Conservation (phyloP, 2,113 vertebrate genomes). For the Theropithecus gelada region DNA sequence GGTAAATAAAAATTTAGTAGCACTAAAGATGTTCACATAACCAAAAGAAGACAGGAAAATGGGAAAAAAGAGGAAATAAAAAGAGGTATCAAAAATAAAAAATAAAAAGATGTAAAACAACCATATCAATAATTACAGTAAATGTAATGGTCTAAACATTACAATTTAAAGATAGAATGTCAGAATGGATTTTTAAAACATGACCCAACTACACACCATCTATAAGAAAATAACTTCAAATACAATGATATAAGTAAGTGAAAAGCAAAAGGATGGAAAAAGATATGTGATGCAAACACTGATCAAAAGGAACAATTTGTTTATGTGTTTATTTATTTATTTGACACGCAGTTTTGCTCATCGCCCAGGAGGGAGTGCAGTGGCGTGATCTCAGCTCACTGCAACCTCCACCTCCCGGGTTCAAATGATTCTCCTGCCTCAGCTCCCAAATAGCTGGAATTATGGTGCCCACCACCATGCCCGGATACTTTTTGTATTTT, state of each 20-base stretch:
- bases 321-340: too few relatives aligned
- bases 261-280: constrained; percentile 16
- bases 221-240: constrained; percentile 18
- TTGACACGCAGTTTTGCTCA: too few relatives aligned
- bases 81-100: neutral
- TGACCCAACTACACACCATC: neutral
- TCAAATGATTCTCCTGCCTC: too few relatives aligned
- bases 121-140: constrained; percentile 14
- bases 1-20: constrained; percentile 2
- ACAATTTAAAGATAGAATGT: neutral
- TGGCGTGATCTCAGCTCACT: too few relatives aligned
- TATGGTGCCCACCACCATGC: too few relatives aligned
- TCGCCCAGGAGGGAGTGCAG: too few relatives aligned
- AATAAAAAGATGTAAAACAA: constrained; percentile 36
- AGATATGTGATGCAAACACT: neutral
- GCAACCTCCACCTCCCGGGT: too few relatives aligned
- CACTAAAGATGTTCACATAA: constrained; percentile 21
- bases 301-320: neutral
- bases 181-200: constrained; percentile 27
- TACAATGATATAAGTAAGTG: neutral
- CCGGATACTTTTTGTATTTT: too few relatives aligned
- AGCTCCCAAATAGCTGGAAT: too few relatives aligned
- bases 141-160: neutral
- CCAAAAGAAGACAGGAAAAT: neutral
- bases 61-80: neutral